A percentile compares a stretch with the other conserved stretches of the same genome.
phyloP scores from a whole-genome alignment of 2,113 vertebrate genomes.

The Thalassoma bifasciatum region DNA sequence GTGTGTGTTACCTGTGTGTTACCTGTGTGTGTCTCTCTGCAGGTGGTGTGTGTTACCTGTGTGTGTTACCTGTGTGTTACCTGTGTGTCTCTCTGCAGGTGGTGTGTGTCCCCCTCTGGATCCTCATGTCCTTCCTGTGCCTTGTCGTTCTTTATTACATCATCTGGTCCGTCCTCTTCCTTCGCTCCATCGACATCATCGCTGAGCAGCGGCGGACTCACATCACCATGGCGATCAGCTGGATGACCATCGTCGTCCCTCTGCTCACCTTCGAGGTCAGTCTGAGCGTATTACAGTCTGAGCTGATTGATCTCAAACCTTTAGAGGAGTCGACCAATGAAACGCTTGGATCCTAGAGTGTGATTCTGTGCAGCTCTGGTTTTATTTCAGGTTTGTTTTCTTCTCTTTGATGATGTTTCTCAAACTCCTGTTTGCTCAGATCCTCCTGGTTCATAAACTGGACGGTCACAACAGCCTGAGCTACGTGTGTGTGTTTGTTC shows the following conservation, averaged over 20 bases:
- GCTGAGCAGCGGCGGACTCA: constrained; percentile 96
- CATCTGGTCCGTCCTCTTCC: constrained; percentile 97
- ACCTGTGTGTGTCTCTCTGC: too few relatives aligned
- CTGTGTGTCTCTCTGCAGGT: constrained; percentile 85
- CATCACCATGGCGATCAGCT: constrained; percentile 98
- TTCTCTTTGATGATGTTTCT: too few relatives aligned
- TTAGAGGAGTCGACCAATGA: too few relatives aligned
- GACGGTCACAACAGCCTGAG: constrained; percentile 94
- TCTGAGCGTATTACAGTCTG: too few relatives aligned
- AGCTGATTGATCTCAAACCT: too few relatives aligned
- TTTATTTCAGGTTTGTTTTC: too few relatives aligned
- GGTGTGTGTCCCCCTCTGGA: constrained; percentile 98
- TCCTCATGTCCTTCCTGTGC: constrained; percentile 98
- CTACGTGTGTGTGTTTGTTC: constrained; percentile 94
- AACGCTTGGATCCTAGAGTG: too few relatives aligned
- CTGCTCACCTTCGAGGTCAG: constrained; percentile 95
- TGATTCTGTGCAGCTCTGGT: too few relatives aligned
- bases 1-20: too few relatives aligned
- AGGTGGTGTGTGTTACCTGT: too few relatives aligned
- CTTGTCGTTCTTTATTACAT: constrained; percentile 98
- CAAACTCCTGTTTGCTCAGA: constrained; percentile 76
- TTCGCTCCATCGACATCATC: constrained; percentile 97
- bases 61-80: background rate
- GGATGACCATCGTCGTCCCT: constrained; percentile 98
- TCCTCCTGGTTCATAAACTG: constrained; percentile 94